Conservation (phyloP, 2,888 invertebrate genomes). For the Tiliacea aurago region DNA sequence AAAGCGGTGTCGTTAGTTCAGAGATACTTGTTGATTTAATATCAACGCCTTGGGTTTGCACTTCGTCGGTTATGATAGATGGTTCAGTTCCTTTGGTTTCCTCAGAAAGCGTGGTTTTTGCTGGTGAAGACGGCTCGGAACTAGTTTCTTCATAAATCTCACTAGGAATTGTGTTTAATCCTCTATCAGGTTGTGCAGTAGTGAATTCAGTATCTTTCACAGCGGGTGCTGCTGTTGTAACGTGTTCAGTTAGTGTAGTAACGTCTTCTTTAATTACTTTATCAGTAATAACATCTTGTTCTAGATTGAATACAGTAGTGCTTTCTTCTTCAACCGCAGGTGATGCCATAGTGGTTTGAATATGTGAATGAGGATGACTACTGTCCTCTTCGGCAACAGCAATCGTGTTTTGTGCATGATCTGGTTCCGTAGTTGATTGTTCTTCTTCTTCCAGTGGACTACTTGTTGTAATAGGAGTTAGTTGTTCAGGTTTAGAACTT, state of each 20-base stretch:
- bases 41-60: constrained; percentile 45
- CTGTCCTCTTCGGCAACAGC: constrained; percentile 58
- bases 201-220: constrained; percentile 49
- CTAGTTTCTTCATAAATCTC: constrained; percentile 68
- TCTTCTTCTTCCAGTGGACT: constrained; percentile 34
- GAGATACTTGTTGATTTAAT: constrained; percentile 39
- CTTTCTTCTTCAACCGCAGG: constrained; percentile 28
- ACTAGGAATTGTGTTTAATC: constrained; percentile 78
- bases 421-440: constrained; percentile 59
- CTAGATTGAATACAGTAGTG: constrained; percentile 38
- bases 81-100: constrained; percentile 62
- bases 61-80: constrained; percentile 41
- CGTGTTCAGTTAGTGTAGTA: constrained; percentile 23
- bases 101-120: constrained; percentile 54
- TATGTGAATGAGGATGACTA: constrained; percentile 39
- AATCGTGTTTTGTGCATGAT: constrained; percentile 65
- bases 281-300: constrained; percentile 26
- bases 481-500: constrained; percentile 29
- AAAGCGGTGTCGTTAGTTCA: constrained; percentile 47
- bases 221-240: constrained; percentile 35
- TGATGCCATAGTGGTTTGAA: constrained; percentile 18
- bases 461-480: constrained; percentile 30
- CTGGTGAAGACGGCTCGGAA: constrained; percentile 58
- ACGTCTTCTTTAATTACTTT: constrained; percentile 33
- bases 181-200: constrained; percentile 76